Base-by-base conservation (phyloP, 2,113 vertebrate species). In the Cyanistes caeruleus region DNA sequence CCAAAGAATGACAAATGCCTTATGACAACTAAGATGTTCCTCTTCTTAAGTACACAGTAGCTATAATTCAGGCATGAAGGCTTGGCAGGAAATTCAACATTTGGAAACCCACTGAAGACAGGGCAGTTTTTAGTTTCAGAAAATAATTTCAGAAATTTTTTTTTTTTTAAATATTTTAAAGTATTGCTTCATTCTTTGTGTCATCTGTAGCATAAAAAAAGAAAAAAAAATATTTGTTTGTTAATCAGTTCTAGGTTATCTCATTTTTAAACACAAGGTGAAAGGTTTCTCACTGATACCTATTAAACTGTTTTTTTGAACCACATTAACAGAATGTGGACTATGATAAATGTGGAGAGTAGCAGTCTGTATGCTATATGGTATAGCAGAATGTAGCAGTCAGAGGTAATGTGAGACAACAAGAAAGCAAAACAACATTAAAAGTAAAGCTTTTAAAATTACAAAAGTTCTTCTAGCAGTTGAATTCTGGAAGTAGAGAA, bases 1-100 rank as follows among this genome's bases (percentile, higher is more conserved):
- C 44, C 31, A 68, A 96, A 85, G 89, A 92, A 92, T 96, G 92
- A 95, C 84, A 96, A 93, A 97, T 96, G 43, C 24, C 10, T 88
- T 95, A 63, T 93, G 95, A 97, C 95, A 96, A 80, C 55, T 74
- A 75, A 83, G 84, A 84, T 93, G 81, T 96, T 95, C 35, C 11
- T 65, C 30, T 80, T 91, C 77, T 93, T 31, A 85, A 90, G 70
- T 94, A 44, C 52, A 67, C 10, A 56, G 55, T 69, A 56, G 30
- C 24, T 80, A 52, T 69, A 93, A 27, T 95, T 93, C 69, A 84
- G 67, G 89, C 87, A 96, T 84, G 77, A 89, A 86, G 72, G 44
- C 52, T 74, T 75, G 68, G 35, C 52, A 78, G 75, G 67, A 91
- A 95, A 91, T 82, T 56, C 49, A 83, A 30, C n/a, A 41, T 55